A percentile compares a stretch with the other conserved stretches of the same genome.
These are phyloP conservation scores for Synergus gifuensis DNA, from an alignment of 2,888 invertebrate species.

Conservation along the genomic window DNA sequence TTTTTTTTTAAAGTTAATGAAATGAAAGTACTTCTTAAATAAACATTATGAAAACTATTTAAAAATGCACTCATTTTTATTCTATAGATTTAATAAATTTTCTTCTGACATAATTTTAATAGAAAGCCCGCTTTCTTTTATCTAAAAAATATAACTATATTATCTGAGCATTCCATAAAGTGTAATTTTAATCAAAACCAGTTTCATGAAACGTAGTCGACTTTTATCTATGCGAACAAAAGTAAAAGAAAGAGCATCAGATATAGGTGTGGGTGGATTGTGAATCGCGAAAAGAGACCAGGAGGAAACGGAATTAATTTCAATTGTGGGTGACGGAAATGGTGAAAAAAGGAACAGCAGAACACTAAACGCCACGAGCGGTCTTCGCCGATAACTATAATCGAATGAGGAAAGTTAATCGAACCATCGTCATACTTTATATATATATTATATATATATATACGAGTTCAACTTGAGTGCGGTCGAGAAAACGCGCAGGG, in stretches of 20 bases:
- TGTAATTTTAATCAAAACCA: slow-evolving; percentile 36
- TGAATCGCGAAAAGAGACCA: slow-evolving; percentile 37
- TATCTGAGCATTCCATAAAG: background rate
- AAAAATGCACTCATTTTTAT: too few relatives aligned
- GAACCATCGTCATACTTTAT: slow-evolving; percentile 39
- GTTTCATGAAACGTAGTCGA: slow-evolving; percentile 27
- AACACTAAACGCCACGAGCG: slow-evolving; percentile 37
- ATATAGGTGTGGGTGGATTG: slow-evolving; percentile 2
- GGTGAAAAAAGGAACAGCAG: slow-evolving; percentile 34
- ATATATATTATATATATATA: slow-evolving; percentile 26
- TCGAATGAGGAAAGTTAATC: slow-evolving; percentile 52
- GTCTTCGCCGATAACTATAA: slow-evolving; percentile 46
- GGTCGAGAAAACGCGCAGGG: slow-evolving; percentile 5
- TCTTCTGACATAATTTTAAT: too few relatives aligned
- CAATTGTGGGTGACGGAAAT: slow-evolving; percentile 42
- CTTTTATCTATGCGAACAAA: slow-evolving; percentile 32
- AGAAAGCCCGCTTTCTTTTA: background rate
- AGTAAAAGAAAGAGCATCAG: slow-evolving; percentile 20
- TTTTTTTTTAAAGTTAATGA: too few relatives aligned
- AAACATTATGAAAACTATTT: too few relatives aligned
- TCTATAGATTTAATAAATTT: too few relatives aligned
- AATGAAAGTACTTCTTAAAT: too few relatives aligned
- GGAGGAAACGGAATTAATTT: slow-evolving; percentile 40
- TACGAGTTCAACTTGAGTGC: slow-evolving; percentile 33
- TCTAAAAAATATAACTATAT: background rate